These are phyloP conservation scores for Heliconius eleuchia DNA, from an alignment of 1,140 invertebrate species.

Conservation along the genomic window DNA sequence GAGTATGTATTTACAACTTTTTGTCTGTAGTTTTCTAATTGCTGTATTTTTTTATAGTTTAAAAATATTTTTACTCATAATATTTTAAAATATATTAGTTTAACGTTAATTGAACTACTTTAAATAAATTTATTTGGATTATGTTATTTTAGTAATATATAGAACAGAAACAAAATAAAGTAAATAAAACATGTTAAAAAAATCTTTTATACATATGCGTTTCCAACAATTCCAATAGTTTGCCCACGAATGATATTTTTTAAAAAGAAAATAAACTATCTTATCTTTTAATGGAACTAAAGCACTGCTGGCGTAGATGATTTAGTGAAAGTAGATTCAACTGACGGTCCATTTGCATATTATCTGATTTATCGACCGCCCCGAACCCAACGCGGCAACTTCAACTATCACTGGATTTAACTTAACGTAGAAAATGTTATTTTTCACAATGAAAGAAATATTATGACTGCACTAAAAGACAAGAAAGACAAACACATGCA, in stretches of 20 bases:
- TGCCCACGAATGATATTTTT: constrained; percentile 8
- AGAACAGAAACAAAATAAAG: no score
- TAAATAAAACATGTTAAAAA: background rate
- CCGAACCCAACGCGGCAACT: constrained; percentile 17
- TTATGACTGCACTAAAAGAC: background rate
- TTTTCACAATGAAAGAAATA: background rate
- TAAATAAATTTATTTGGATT: no score
- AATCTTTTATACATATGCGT: background rate
- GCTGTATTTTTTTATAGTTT: no score
- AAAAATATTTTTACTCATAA: no score
- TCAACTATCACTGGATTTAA: constrained; percentile 16
- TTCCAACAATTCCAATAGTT: constrained; percentile 10
- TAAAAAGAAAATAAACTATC: constrained; percentile 31
- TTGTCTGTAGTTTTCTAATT: no score
- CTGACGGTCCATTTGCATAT: constrained; percentile 32
- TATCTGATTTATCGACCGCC: constrained; percentile 32
- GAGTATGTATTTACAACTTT: no score
- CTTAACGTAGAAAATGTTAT: constrained; percentile 1
- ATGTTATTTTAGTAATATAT: no score
- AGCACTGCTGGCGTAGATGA: constrained; percentile 30
- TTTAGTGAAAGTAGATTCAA: constrained; percentile 32
- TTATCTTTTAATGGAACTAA: constrained; percentile 35
- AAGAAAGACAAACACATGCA: background rate
- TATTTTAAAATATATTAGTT: no score
- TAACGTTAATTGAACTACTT: no score